Evolutionary conservation across 2,888 invertebrate species (phyloP), one percentile per base, ranked within the genome.

Genomic region (Teleiodes luculella): DNA sequence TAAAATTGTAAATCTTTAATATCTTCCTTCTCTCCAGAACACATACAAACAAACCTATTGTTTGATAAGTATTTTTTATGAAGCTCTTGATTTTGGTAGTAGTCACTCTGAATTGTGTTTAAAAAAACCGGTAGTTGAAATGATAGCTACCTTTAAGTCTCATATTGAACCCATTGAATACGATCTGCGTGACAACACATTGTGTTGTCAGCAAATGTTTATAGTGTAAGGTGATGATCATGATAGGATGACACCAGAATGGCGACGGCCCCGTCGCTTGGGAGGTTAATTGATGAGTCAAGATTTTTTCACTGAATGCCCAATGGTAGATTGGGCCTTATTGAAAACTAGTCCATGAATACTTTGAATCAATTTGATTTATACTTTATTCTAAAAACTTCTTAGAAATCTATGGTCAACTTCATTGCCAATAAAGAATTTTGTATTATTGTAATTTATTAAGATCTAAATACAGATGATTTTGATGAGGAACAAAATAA

Each of bases 231-330:
- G 60, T 59, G 59, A 57, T 57, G 48, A 53, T 51, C 57, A n/a
- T 66, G 69, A 74, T 74, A 67, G 70, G 55, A 66, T 63, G 72
- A 68, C 67, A 65, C 69, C 62, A 55, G n/a, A n/a, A n/a, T n/a
- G n/a, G 67, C 24, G 24, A 4, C 24, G 68, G 68, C 67, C 61
- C 65, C 56, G 68, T 66, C 62, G 67, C 66, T 59, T 58, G 65
- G 68, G 67, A 66, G 48, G 52, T 58, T 56, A 56, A 59, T 59
- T 61, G 53, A 57, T 46, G 39, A 37, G 53, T 60, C 63, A 60
- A 53, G 62, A 57, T 52, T 58, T 63, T 60, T 55, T 62, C 58
- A 59, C 57, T 54, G 57, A 50, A 60, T 55, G 50, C 55, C 50
- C 58, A 62, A 58, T 51, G 41, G 20, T 13, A 37, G 11, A 54